Evolutionary conservation across 1,140 invertebrate genomes (phyloP).

Genomic region (Heterodera carotae): DNA sequence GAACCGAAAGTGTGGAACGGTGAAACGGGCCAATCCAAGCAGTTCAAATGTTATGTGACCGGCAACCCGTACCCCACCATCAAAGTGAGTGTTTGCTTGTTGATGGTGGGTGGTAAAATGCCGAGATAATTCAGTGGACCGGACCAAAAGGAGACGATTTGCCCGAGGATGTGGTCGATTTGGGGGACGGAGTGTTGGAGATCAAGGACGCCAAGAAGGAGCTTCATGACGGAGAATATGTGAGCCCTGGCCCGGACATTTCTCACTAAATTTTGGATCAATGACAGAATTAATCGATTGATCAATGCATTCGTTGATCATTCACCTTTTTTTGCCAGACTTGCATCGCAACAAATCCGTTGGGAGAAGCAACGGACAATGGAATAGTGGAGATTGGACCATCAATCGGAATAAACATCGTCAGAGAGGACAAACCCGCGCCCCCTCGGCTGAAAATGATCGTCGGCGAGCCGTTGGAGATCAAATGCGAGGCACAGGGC

Average conservation of each 20-base stretch:
- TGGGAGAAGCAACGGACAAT: slow-evolving; percentile 62
- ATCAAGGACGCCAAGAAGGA: slow-evolving; percentile 56
- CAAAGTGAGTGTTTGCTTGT: slow-evolving; percentile 9
- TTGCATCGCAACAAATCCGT: slow-evolving; percentile 55
- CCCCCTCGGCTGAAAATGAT: slow-evolving; percentile 32
- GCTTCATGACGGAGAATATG: slow-evolving; percentile 50
- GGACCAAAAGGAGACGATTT: slow-evolving; percentile 42
- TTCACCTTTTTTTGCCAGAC: slow-evolving; percentile 48
- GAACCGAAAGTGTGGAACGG: slow-evolving; percentile 65
- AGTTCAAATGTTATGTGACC: slow-evolving; percentile 62
- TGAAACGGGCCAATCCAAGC: slow-evolving; percentile 58
- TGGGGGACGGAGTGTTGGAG: slow-evolving; percentile 60
- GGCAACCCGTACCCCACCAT: slow-evolving; percentile 52
- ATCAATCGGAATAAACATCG: slow-evolving; percentile 33
- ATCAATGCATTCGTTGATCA: not conserved
- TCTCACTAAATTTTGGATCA: too few species aligned
- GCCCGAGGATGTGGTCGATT: slow-evolving; percentile 58
- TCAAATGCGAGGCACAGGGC: slow-evolving; percentile 63
- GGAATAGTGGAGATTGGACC: slow-evolving; percentile 55
- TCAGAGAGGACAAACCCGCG: slow-evolving; percentile 32
- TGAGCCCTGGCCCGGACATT: not conserved
- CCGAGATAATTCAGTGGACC: slow-evolving; percentile 18
- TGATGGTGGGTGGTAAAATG: not conserved
- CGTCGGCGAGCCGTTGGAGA: slow-evolving; percentile 62
- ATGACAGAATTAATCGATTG: too few species aligned